Percentiles rank a stretch among this genome's conserved stretches.
Conservation (phyloP, 37 sponge, comb jelly and placozoan species). For the Chondrilla cf. caribensis region DNA sequence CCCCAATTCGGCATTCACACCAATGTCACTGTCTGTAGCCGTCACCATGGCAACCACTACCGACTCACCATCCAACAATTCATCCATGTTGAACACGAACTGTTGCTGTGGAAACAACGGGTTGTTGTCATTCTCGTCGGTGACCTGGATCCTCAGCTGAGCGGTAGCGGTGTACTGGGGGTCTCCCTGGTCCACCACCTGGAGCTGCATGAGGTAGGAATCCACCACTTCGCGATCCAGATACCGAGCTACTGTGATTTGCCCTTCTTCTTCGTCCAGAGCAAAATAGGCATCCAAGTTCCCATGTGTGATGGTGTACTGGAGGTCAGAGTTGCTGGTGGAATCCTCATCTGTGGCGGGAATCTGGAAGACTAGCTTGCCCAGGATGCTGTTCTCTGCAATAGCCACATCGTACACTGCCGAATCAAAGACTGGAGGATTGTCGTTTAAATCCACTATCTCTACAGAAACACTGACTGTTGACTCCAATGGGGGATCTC, state of each 20-base stretch:
- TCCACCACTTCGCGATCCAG: conserved; percentile 59
- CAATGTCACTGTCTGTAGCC: conserved; percentile 69
- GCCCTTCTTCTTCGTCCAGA: conserved; percentile 60
- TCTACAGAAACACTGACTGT: conserved; percentile 31
- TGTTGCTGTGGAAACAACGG: conserved; percentile 48
- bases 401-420: conserved; percentile 27
- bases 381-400: conserved; percentile 37
- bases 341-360: conserved; percentile 34
- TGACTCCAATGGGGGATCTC: conserved; percentile 37
- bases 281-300: conserved; percentile 52
- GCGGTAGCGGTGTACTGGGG: conserved; percentile 55
- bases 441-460: conserved; percentile 59
- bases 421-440: conserved; percentile 46
- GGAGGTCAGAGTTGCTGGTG: conserved; percentile 48
- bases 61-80: conserved; percentile 13
- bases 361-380: conserved; percentile 36
- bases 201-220: conserved; percentile 38
- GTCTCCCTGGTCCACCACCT: conserved; percentile 60
- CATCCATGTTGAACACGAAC: conserved; percentile 45
- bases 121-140: conserved; percentile 59
- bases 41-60: conserved; percentile 28
- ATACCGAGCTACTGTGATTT: conserved; percentile 23
- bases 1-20: conserved; percentile 40
- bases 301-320: conserved; percentile 67
- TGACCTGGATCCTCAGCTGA: conserved; percentile 31